Evolutionary conservation across 2,113 vertebrate species (phyloP).

Genomic region (Hemibagrus wyckioides): DNA sequence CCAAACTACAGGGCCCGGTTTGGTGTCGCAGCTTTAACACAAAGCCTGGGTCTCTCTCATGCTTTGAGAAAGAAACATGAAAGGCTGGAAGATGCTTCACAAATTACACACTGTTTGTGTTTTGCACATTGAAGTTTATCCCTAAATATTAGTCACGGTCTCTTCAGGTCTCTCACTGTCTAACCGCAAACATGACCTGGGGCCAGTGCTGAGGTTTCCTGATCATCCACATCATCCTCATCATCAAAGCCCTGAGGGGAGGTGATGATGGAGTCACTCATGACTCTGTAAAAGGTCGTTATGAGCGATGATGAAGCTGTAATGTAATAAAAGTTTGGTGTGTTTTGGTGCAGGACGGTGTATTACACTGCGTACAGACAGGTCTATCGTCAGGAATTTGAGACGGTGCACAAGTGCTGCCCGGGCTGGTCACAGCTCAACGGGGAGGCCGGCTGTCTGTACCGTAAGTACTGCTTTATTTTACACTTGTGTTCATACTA

Average conservation of each 20-base stretch:
- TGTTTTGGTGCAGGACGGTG: slow-evolving; percentile 71
- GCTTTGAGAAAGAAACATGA: slow-evolving; percentile 51
- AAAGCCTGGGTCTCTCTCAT: slow-evolving; percentile 49
- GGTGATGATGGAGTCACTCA: slow-evolving; percentile 18
- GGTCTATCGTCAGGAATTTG: slow-evolving; percentile 76
- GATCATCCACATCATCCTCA: neutral
- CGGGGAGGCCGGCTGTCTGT: slow-evolving; percentile 80
- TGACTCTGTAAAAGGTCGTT: neutral
- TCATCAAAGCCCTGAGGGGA: neutral
- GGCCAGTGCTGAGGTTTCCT: slow-evolving; percentile 5
- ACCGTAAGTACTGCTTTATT: slow-evolving; percentile 78
- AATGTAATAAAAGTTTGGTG: slow-evolving; percentile 16
- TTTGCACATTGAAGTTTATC: slow-evolving; percentile 36
- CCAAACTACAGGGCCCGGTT: slow-evolving; percentile 66
- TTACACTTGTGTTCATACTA: neutral
- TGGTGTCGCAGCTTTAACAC: slow-evolving; percentile 41
- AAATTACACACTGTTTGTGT: slow-evolving; percentile 47
- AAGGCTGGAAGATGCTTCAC: slow-evolving; percentile 49
- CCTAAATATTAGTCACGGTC: slow-evolving; percentile 39
- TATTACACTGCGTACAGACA: slow-evolving; percentile 84
- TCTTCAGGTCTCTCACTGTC: slow-evolving; percentile 1
- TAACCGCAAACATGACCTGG: slow-evolving; percentile 26
- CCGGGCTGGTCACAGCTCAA: slow-evolving; percentile 84
- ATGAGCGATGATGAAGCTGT: neutral
- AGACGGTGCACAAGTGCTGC: slow-evolving; percentile 80